phyloP scores from a whole-genome alignment of 2,113 vertebrate genomes.

The Takifugu flavidus region DNA sequence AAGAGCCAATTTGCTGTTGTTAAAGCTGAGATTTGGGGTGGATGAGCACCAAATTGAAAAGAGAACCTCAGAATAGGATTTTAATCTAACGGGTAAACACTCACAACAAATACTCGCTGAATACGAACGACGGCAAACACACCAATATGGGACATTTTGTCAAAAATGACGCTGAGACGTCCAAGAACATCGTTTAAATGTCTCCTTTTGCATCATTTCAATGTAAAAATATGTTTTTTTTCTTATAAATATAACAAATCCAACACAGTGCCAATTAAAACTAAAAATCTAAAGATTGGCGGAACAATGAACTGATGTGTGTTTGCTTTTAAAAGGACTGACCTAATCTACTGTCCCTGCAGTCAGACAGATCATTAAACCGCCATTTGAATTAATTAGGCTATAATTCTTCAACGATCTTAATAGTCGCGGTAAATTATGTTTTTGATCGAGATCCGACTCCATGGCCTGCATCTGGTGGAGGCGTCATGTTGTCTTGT shows the following conservation, averaged over 20 bases:
- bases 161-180: conserved; percentile 10
- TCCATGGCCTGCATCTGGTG: neutral
- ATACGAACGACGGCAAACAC: no score
- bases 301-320: neutral
- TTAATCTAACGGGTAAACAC: conserved; percentile 17
- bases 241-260: no score
- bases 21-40: conserved; percentile 43
- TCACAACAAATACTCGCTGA: conserved; percentile 7
- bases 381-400: no score
- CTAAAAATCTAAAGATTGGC: no score
- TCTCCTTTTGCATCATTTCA: neutral
- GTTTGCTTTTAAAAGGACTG: no score
- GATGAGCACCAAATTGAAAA: conserved; percentile 42
- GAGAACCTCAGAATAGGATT: conserved; percentile 24
- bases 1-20: conserved; percentile 37
- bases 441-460: neutral
- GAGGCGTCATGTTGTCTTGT: neutral
- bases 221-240: no score
- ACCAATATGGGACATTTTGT: conserved; percentile 6
- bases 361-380: neutral
- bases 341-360: neutral
- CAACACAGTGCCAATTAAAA: no score
- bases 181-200: neutral
- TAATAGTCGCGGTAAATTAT: neutral
- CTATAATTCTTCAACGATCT: neutral